These are phyloP conservation scores for Cryptus armator DNA, from an alignment of 2,888 invertebrate species.

Conservation along the genomic window DNA sequence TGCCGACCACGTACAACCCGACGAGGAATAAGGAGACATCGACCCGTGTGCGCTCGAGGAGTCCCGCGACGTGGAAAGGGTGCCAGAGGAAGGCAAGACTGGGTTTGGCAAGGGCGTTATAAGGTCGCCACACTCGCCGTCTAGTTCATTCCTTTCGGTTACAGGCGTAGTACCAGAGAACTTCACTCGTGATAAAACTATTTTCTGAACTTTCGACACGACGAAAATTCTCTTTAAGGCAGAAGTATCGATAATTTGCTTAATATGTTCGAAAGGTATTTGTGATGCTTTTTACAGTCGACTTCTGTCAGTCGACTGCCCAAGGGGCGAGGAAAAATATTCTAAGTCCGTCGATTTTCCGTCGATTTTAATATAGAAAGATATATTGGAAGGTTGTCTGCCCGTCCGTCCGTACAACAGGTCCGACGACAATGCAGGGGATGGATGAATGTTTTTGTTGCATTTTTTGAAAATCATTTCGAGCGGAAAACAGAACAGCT, in stretches of 20 bases:
- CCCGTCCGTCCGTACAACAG: too few relatives aligned
- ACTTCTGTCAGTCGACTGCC: too few relatives aligned
- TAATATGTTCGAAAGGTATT: too few relatives aligned
- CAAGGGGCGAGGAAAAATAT: too few relatives aligned
- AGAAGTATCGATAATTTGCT: too few relatives aligned
- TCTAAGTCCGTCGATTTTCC: too few relatives aligned
- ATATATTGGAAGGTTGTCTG: too few relatives aligned
- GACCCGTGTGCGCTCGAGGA: conserved; percentile 62
- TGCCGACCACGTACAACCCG: conserved; percentile 65
- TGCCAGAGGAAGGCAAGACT: conserved; percentile 35
- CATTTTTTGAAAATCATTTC: too few relatives aligned
- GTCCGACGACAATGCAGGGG: too few relatives aligned
- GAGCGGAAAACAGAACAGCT: neutral
- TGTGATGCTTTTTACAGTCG: too few relatives aligned
- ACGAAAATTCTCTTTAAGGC: neutral
- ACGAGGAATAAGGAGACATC: conserved; percentile 68
- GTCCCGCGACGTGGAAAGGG: conserved; percentile 14
- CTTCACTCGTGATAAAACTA: conserved; percentile 27
- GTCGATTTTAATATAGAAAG: too few relatives aligned
- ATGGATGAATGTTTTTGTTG: too few relatives aligned
- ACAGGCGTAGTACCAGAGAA: neutral
- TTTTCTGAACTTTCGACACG: neutral
- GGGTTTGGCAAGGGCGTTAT: conserved; percentile 55
- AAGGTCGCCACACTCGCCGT: conserved; percentile 32
- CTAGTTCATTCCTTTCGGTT: conserved; percentile 41